These are phyloP conservation scores for Micropterix aruncella DNA, from an alignment of 2,888 invertebrate species.

Conservation along the genomic window DNA sequence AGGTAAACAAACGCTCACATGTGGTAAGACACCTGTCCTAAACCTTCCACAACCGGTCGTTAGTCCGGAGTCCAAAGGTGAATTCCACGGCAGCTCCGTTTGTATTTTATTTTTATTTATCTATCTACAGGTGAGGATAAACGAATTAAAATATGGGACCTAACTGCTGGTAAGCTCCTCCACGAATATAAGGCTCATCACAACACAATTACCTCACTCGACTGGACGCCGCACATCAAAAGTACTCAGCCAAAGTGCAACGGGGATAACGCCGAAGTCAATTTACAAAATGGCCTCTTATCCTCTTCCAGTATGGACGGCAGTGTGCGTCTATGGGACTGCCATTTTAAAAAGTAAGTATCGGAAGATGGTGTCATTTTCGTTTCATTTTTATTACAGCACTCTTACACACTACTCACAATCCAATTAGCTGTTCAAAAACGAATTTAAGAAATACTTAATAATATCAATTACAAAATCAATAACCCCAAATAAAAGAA, in stretches of 20 bases:
- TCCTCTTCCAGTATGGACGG: constrained; percentile 57
- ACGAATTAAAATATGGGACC: constrained; percentile 58
- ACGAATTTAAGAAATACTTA: too few species aligned
- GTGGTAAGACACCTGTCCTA: too few species aligned
- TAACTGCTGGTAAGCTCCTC: constrained; percentile 46
- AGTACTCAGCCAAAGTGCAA: neutral
- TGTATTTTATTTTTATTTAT: too few species aligned
- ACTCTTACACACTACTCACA: too few species aligned
- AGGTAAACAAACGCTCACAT: too few species aligned
- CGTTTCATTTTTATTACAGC: too few species aligned
- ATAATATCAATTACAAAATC: too few species aligned
- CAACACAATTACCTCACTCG: constrained; percentile 43
- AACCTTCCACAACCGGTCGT: too few species aligned
- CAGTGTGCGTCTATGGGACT: constrained; percentile 51
- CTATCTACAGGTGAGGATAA: constrained; percentile 46
- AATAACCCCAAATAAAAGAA: too few species aligned
- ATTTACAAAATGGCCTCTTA: constrained; percentile 30
- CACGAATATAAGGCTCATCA: constrained; percentile 51
- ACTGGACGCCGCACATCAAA: constrained; percentile 38
- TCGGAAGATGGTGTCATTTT: neutral
- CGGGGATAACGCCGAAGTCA: neutral
- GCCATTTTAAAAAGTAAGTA: constrained; percentile 21
- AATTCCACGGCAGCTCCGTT: too few species aligned
- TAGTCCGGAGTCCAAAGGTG: too few species aligned
- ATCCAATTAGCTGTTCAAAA: too few species aligned